phyloP scores from a whole-genome alignment of 2,888 invertebrate species.

The Xanthia icteritia region DNA sequence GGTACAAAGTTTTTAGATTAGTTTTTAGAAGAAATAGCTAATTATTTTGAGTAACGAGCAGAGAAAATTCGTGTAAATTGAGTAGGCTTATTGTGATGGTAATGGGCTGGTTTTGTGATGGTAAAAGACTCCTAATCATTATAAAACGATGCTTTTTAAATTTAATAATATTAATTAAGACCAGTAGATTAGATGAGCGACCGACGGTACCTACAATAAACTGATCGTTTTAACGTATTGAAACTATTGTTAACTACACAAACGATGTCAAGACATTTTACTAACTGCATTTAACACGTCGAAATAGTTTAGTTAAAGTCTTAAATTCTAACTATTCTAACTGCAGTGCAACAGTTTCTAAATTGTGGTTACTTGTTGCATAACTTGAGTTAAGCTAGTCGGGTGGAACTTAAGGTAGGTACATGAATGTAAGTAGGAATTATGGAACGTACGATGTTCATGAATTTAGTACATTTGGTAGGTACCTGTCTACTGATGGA shows the following conservation, averaged over 20 bases:
- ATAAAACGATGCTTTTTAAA: no score
- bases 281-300: neutral
- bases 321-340: neutral
- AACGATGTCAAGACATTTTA: neutral
- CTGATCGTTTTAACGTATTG: no score
- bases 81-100: neutral
- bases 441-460: neutral
- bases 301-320: constrained; percentile 22
- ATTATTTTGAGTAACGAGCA: neutral
- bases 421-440: neutral
- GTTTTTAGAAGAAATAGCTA: neutral
- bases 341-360: constrained; percentile 16
- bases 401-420: neutral
- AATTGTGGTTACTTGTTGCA: constrained; percentile 41
- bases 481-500: neutral
- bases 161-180: no score
- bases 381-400: constrained; percentile 14
- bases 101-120: no score
- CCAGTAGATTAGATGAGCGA: no score
- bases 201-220: no score
- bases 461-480: neutral
- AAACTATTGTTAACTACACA: neutral
- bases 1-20: no score
- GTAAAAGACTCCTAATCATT: neutral
- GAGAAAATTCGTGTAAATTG: neutral